phyloP scores from a whole-genome alignment of 1,140 invertebrate genomes.

The Cydia strobilella region DNA sequence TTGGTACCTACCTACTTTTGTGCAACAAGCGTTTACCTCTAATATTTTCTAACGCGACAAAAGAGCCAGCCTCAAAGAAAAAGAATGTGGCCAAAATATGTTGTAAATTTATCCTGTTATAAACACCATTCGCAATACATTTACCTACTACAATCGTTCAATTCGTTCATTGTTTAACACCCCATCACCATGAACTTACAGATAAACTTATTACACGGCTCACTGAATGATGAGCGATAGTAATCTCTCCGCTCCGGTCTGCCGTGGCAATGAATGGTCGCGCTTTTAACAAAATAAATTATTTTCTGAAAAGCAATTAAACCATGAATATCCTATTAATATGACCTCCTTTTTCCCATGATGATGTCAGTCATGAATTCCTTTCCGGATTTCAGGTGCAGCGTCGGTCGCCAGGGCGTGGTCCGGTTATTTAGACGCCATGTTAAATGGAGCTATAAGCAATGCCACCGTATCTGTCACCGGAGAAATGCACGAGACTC shows the following conservation, averaged over 20 bases:
- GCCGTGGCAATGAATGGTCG: neutral
- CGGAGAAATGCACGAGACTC: constrained; percentile 86
- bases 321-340: no score
- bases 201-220: neutral
- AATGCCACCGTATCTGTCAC: constrained; percentile 88
- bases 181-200: neutral
- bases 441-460: constrained; percentile 88
- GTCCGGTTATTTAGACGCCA: constrained; percentile 95
- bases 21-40: no score
- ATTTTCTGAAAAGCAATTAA: neutral
- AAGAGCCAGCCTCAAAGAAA: neutral
- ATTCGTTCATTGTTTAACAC: constrained; percentile 1
- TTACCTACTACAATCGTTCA: no score
- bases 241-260: neutral
- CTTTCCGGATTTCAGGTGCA: constrained; percentile 81
- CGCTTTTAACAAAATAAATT: neutral
- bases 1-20: neutral
- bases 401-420: constrained; percentile 95
- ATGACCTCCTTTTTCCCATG: no score
- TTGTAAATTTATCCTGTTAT: neutral
- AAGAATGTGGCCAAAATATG: neutral
- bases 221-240: neutral
- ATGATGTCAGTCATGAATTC: neutral
- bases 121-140: neutral
- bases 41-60: no score